Base-by-base conservation (phyloP, 2,888 invertebrate genomes). In the Alviniconcha strummeri region DNA sequence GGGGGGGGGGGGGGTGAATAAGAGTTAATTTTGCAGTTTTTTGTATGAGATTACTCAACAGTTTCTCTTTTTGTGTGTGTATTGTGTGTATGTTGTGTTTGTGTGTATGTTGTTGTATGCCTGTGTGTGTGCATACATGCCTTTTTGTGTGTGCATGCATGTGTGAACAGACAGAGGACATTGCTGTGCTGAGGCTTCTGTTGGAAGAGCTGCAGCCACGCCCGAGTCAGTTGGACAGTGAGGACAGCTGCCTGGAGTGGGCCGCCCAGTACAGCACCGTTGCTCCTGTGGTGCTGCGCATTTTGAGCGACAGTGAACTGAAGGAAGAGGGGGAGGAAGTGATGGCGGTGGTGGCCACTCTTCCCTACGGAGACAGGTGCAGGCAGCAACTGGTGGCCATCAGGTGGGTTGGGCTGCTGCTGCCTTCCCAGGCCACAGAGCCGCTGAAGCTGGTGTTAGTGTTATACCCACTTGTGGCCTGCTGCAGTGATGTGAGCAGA, bases 261-360 rank as follows among this genome's bases (percentile, higher is more conserved):
- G 79, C 89, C 15, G 82, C 85, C 17, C 87, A 83, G 13, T 88
- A 89, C 56, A 86, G 87, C 72, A 82, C 78, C n/a, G 88, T 86
- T 76, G 79, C 87, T 15, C 90, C 89, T 9, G 85, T 89, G 9
- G 83, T 90, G 71, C 87, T 88, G 74, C 86, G 87, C 75, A 86
- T 89, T 17, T 78, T 88, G 54, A 82, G 81, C 72, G 76, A 80
- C 54, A 71, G 69, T 52, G 78, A 78, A 36, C 36, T 36, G 36
- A 3, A 67, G 56, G 82, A 52, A 17, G 82, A 77, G 13, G 77
- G 55, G 56, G 82, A 69, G 55, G 64, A 81, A 17, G 76, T 55
- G 15, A 0, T 19, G 75, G 67, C 13, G 4, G 60, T 5, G 36
- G 54, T 75, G 36, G 1, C 15, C 15, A 54, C 52, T 5, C 71